A percentile compares a stretch with the other conserved stretches of the same genome.
phyloP scores from a whole-genome alignment of 1,140 invertebrate genomes.

The Hypsibius dujardini region DNA sequence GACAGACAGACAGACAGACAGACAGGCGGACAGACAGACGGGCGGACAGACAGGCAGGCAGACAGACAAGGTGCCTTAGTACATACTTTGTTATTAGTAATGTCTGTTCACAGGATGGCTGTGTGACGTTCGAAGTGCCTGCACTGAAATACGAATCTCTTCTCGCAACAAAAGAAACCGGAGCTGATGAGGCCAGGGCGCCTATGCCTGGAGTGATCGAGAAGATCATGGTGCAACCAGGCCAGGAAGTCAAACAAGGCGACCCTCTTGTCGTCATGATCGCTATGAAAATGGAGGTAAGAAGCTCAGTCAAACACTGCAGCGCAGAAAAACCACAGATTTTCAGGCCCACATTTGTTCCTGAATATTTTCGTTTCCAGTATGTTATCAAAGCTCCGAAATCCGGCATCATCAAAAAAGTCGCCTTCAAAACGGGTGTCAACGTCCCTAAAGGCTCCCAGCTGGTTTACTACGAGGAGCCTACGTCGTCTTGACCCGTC shows the following conservation, averaged over 20 bases:
- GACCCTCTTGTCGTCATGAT: conserved; percentile 74
- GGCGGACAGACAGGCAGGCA: no score
- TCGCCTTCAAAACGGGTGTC: conserved; percentile 56
- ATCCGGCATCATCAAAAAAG: conserved; percentile 51
- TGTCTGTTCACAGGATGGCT: conserved; percentile 34
- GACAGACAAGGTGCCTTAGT: no score
- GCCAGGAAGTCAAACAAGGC: conserved; percentile 57
- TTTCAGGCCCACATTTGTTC: no score
- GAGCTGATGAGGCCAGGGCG: conserved; percentile 45
- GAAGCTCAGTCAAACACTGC: conserved; percentile 17
- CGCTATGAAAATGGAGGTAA: conserved; percentile 99
- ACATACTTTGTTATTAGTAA: no score
- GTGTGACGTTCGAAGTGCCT: conserved; percentile 31
- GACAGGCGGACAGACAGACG: no score
- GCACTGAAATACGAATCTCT: conserved; percentile 33
- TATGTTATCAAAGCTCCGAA: conserved; percentile 63
- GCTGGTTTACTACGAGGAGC: conserved; percentile 36
- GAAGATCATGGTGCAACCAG: conserved; percentile 61
- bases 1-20: no score
- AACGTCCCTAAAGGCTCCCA: conserved; percentile 57
- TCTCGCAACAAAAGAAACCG: conserved; percentile 27
- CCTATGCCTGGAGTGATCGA: conserved; percentile 92
- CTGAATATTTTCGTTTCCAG: conserved; percentile 33
- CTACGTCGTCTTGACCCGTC: no score
- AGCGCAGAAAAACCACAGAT: no score